Percentiles rank a stretch among this genome's conserved stretches.
Conservation (phyloP, 2,797 vertebrate genomes). For the Rhynchotus rufescens region DNA sequence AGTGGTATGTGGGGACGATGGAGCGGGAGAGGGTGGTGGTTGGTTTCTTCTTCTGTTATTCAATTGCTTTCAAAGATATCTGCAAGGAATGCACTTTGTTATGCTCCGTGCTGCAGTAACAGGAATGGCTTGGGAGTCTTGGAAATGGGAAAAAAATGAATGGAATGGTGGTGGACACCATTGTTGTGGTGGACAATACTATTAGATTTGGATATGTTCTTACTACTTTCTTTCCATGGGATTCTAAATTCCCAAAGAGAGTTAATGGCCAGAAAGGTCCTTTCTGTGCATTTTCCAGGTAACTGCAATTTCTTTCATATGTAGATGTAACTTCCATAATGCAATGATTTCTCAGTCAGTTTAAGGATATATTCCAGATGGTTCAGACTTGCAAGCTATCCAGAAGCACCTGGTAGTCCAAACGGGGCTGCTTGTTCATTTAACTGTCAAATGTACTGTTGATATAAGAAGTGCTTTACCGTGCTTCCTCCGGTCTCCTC, state of each 20-base stretch:
- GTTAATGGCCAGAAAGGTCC: not conserved
- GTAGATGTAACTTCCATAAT: conserved; percentile 5
- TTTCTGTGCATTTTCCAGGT: conserved; percentile 3
- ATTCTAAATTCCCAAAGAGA: not conserved
- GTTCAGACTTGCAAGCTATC: not conserved
- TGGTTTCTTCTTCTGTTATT: not conserved
- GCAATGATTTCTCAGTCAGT: not conserved
- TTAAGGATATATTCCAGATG: not conserved
- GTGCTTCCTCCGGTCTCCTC: not conserved
- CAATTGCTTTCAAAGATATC: not conserved
- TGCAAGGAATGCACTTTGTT: not conserved
- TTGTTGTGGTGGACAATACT: not conserved
- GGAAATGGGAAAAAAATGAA: not conserved
- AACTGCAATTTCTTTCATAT: not conserved
- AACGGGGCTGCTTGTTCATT: not conserved
- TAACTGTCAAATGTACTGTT: not conserved
- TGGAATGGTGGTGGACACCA: not conserved
- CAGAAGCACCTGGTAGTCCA: not conserved
- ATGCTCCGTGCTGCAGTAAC: not conserved
- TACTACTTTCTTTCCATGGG: not conserved
- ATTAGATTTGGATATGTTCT: not conserved
- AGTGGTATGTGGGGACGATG: not conserved
- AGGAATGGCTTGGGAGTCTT: fast-evolving
- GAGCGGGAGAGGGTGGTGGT: not conserved
- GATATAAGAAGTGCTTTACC: not conserved